Evolutionary conservation across 2,113 vertebrate species (phyloP).

Genomic region (Tonatia bakeri): DNA sequence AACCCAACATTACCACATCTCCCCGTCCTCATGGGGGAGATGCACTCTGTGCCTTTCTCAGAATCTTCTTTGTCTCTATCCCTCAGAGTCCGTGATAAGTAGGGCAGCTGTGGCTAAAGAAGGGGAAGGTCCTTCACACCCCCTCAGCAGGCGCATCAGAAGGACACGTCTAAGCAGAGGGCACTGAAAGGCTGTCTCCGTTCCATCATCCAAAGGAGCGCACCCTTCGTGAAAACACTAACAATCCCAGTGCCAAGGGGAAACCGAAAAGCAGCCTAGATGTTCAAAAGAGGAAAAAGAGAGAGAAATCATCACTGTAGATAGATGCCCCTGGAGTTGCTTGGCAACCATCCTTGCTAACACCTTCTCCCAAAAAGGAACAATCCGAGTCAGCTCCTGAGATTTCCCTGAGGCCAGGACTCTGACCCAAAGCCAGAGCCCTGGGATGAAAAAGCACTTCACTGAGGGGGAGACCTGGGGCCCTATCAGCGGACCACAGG

Average conservation of each 20-base stretch:
- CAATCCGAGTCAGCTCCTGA: slow-evolving; percentile 58
- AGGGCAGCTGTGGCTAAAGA: slow-evolving; percentile 23
- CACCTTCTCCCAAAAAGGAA: slow-evolving; percentile 75
- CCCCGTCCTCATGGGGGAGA: not conserved
- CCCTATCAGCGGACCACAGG: not conserved
- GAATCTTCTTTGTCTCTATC: slow-evolving; percentile 2
- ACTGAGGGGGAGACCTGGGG: not conserved
- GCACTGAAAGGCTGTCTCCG: slow-evolving; percentile 27
- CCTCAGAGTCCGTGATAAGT: slow-evolving; percentile 33
- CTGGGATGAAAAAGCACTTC: not conserved
- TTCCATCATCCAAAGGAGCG: not conserved
- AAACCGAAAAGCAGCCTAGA: slow-evolving; percentile 51
- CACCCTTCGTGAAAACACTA: slow-evolving; percentile 45
- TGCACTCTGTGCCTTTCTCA: not conserved
- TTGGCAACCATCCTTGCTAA: slow-evolving; percentile 75
- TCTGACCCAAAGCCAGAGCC: slow-evolving; percentile 21
- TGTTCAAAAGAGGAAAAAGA: slow-evolving; percentile 47
- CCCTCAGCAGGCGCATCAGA: slow-evolving; percentile 55
- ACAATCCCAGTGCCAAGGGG: slow-evolving; percentile 25
- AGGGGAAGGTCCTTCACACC: slow-evolving; percentile 66
- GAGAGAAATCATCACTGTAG: slow-evolving; percentile 54
- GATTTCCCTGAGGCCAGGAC: slow-evolving; percentile 53
- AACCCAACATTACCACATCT: not conserved
- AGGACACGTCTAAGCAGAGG: not conserved
- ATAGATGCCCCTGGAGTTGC: slow-evolving; percentile 75